Conservation (phyloP, 2,797 vertebrate species). For the Sebastes matsubarae region DNA sequence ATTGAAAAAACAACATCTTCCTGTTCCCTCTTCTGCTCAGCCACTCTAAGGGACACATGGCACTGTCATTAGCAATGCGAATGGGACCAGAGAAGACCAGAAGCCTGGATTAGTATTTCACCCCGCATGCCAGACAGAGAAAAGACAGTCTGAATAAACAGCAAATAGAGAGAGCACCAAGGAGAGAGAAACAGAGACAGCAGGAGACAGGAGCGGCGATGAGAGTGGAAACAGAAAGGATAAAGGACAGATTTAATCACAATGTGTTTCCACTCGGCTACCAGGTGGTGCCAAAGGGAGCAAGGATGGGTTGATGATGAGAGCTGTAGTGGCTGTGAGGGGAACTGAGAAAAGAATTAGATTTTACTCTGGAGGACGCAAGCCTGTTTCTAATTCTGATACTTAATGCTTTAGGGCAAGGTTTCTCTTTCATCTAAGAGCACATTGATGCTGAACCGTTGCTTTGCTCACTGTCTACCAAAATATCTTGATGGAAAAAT, state of each 20-base stretch:
- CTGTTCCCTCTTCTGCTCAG: background rate
- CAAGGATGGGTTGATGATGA: constrained; percentile 44
- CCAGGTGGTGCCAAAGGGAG: constrained; percentile 52
- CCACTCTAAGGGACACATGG: constrained; percentile 20
- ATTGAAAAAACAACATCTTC: background rate
- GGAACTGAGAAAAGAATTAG: constrained; percentile 9
- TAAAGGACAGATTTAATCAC: constrained; percentile 66
- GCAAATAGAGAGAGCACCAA: background rate
- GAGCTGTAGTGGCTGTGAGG: constrained; percentile 1
- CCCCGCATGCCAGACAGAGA: constrained; percentile 25
- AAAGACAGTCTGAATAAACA: constrained; percentile 30
- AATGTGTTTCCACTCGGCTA: constrained; percentile 59
- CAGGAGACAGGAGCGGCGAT: constrained; percentile 23
- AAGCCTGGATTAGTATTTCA: constrained; percentile 41
- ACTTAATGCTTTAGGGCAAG: background rate
- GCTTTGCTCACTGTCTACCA: background rate
- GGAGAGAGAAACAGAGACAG: background rate
- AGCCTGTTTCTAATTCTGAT: background rate
- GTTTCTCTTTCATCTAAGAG: background rate
- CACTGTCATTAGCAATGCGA: constrained; percentile 11
- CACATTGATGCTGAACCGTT: background rate
- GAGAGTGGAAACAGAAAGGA: constrained; percentile 49
- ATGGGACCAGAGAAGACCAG: constrained; percentile 16
- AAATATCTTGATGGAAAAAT: background rate
- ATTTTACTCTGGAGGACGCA: background rate